phyloP scores from a whole-genome alignment of 53 echinoderm and acorn worm genomes.

The Patiria pectinifera region DNA sequence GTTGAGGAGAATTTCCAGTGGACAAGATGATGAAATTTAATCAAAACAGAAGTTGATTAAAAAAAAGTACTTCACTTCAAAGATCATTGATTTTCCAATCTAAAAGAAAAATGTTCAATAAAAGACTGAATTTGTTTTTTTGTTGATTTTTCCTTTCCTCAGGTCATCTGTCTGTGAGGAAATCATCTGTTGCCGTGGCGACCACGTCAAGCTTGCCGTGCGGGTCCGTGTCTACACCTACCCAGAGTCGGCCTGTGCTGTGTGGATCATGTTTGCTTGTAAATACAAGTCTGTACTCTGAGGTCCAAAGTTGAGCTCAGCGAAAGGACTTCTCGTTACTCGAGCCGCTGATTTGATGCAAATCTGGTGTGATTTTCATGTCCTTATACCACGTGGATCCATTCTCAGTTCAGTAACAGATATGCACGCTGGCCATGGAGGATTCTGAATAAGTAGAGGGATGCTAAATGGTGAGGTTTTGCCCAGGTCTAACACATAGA shows the following conservation, averaged over 20 bases:
- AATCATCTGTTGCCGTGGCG: conserved; percentile 93
- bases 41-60: no score
- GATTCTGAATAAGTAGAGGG: no score
- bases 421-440: no score
- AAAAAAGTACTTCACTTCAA: no score
- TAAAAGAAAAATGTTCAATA: background rate
- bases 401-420: no score
- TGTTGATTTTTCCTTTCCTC: background rate
- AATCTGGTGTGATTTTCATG: no score
- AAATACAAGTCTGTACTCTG: conserved; percentile 96
- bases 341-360: no score
- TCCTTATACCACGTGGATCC: no score
- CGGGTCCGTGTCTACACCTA: conserved; percentile 94
- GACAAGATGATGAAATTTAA: no score
- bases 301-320: background rate
- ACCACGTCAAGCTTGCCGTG: conserved; percentile 94
- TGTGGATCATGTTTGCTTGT: conserved; percentile 99
- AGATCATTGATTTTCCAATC: background rate
- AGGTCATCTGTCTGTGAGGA: conserved; percentile 97
- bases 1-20: no score
- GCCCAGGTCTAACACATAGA: no score
- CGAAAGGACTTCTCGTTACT: background rate
- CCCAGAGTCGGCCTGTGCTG: conserved; percentile 93
- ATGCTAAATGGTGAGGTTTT: no score
- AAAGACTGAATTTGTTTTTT: background rate